These are phyloP conservation scores for Thalassarche chlororhynchos DNA, from an alignment of 2,113 vertebrate species.

Conservation along the genomic window DNA sequence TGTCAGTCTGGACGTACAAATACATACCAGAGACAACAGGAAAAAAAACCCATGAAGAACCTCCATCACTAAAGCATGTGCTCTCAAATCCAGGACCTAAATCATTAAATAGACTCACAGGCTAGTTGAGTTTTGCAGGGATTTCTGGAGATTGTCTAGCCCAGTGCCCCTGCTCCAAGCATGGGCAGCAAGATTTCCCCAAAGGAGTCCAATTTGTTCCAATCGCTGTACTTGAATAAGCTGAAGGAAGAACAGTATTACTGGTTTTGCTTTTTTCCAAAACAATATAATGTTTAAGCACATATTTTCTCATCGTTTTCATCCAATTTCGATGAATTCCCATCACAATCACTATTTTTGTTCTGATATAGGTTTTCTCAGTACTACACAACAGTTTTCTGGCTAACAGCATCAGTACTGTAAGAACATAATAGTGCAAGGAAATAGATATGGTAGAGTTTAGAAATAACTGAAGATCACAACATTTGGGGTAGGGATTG, in stretches of 20 bases:
- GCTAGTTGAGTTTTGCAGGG: too few relatives aligned
- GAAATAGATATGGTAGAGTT: not conserved
- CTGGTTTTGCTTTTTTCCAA: not conserved
- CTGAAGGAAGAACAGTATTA: not conserved
- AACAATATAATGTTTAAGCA: not conserved
- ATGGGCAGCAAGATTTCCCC: not conserved
- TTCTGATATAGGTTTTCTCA: not conserved
- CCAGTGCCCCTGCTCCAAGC: not conserved
- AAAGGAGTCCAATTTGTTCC: not conserved
- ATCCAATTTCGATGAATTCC: not conserved
- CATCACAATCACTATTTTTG: not conserved
- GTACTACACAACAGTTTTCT: not conserved
- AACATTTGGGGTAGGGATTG: not conserved
- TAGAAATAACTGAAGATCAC: not conserved
- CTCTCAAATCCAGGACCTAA: not conserved
- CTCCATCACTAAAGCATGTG: not conserved
- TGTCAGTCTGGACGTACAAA: not conserved
- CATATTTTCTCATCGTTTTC: not conserved
- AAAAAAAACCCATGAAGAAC: not conserved
- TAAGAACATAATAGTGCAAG: not conserved
- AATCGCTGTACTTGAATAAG: not conserved
- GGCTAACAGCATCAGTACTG: not conserved
- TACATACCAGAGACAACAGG: not conserved
- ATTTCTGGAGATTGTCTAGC: too few relatives aligned
- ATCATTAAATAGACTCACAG: not conserved